These are phyloP conservation scores for Dicrurus megarhynchus DNA, from an alignment of 2,113 vertebrate genomes.

Conservation along the genomic window DNA sequence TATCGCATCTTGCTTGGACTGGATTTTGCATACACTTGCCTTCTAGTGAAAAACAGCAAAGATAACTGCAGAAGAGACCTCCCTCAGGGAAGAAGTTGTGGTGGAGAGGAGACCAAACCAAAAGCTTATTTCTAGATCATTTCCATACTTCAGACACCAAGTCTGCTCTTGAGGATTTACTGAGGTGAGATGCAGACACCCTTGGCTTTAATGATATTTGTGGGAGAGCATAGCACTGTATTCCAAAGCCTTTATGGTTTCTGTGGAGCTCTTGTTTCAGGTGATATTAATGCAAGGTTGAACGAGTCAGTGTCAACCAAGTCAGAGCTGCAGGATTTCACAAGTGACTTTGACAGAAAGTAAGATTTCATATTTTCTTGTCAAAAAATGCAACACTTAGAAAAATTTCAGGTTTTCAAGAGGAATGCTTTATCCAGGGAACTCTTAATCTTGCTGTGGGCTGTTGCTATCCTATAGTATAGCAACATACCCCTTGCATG, in stretches of 20 bases:
- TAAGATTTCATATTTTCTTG: not conserved
- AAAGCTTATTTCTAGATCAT: not conserved
- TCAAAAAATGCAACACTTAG: not conserved
- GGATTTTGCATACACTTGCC: not conserved
- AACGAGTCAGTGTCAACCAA: not conserved
- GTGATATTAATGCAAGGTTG: not conserved
- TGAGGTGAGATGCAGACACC: not conserved
- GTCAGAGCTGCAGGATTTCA: not conserved
- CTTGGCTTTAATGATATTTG: not conserved
- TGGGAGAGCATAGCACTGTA: not conserved
- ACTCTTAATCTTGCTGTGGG: not conserved
- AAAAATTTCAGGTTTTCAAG: not conserved
- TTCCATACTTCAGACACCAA: not conserved
- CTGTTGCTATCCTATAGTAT: too few relatives aligned
- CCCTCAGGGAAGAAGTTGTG: not conserved
- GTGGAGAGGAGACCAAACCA: not conserved
- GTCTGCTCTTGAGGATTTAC: not conserved
- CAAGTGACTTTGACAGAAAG: not conserved
- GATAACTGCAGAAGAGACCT: not conserved
- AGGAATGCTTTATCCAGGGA: not conserved
- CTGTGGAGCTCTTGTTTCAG: not conserved
- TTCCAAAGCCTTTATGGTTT: not conserved
- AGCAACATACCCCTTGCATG: too few relatives aligned
- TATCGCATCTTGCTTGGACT: not conserved
- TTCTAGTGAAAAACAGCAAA: not conserved